phyloP scores from a whole-genome alignment of 2,113 vertebrate genomes.

The Channa maculata region DNA sequence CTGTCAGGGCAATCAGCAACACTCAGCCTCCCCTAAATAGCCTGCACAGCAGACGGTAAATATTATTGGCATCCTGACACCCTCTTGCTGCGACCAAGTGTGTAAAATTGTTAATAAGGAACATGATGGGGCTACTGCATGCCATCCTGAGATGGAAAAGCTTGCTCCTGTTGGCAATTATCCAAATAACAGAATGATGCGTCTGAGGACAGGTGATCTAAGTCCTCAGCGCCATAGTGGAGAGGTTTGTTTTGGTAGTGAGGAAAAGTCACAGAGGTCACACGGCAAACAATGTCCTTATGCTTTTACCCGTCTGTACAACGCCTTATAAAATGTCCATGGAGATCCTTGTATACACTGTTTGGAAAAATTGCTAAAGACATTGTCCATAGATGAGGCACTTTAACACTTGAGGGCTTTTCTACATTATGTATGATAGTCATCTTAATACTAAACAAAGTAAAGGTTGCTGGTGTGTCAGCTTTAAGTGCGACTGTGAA shows the following conservation, averaged over 20 bases:
- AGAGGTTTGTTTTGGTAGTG: conserved; percentile 76
- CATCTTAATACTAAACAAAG: conserved; percentile 47
- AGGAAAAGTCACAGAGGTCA: conserved; percentile 58
- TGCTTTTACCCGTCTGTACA: conserved; percentile 46
- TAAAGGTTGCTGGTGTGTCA: conserved; percentile 57
- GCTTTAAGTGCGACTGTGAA: conserved; percentile 55
- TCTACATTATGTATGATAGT: conserved; percentile 51
- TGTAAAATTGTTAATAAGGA: conserved; percentile 86
- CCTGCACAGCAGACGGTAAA: conserved; percentile 81
- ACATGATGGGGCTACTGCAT: conserved; percentile 79
- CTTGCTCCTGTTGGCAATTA: conserved; percentile 81
- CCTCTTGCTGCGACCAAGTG: conserved; percentile 75
- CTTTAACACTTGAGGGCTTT: conserved; percentile 51
- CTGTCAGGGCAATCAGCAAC: conserved; percentile 79
- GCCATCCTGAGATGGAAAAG: conserved; percentile 75
- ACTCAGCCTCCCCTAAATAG: conserved; percentile 72
- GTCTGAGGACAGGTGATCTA: conserved; percentile 75
- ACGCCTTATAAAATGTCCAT: conserved; percentile 43
- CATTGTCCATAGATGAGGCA: conserved; percentile 15
- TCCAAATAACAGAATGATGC: conserved; percentile 80
- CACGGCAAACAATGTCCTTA: conserved; percentile 58
- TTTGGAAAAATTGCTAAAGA: conserved; percentile 64
- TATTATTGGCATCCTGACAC: conserved; percentile 85
- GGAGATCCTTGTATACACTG: conserved; percentile 26
- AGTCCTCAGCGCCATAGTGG: conserved; percentile 63